phyloP scores from a whole-genome alignment of 2,113 vertebrate species.

The Amphiprion ocellaris region DNA sequence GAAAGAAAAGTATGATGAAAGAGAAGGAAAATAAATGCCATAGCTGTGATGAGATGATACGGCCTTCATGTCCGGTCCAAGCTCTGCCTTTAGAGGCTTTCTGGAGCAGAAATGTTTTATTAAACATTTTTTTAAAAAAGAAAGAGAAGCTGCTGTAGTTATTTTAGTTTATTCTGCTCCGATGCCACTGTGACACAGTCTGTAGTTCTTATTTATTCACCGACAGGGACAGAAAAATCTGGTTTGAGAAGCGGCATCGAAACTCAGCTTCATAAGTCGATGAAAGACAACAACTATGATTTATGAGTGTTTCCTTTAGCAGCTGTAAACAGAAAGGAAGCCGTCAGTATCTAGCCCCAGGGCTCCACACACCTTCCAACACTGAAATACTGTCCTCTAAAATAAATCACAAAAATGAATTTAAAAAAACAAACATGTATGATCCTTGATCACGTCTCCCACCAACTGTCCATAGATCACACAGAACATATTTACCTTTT shows the following conservation, averaged over 20 bases:
- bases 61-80: slow-evolving; percentile 52
- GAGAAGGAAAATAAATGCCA: slow-evolving; percentile 64
- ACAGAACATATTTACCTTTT: too few relatives aligned
- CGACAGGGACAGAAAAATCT: not conserved
- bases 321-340: not conserved
- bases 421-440: too few relatives aligned
- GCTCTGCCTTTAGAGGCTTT: slow-evolving; percentile 49
- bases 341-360: too few relatives aligned
- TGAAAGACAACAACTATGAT: not conserved
- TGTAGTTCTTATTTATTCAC: not conserved
- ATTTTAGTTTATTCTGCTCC: not conserved
- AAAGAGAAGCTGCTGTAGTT: not conserved
- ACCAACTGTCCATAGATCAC: too few relatives aligned
- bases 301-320: not conserved
- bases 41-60: slow-evolving; percentile 59
- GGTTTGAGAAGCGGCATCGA: not conserved
- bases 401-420: too few relatives aligned
- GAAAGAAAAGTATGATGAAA: slow-evolving; percentile 54
- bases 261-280: not conserved
- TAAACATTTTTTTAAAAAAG: slow-evolving; percentile 17
- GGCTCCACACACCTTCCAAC: too few relatives aligned
- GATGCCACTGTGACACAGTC: slow-evolving; percentile 3
- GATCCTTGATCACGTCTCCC: too few relatives aligned
- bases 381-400: too few relatives aligned
- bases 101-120: slow-evolving; percentile 40